A percentile compares a stretch with the other conserved stretches of the same genome.
These are phyloP conservation scores for Pangasianodon hypophthalmus DNA, from an alignment of 2,113 vertebrate species.

Conservation along the genomic window DNA sequence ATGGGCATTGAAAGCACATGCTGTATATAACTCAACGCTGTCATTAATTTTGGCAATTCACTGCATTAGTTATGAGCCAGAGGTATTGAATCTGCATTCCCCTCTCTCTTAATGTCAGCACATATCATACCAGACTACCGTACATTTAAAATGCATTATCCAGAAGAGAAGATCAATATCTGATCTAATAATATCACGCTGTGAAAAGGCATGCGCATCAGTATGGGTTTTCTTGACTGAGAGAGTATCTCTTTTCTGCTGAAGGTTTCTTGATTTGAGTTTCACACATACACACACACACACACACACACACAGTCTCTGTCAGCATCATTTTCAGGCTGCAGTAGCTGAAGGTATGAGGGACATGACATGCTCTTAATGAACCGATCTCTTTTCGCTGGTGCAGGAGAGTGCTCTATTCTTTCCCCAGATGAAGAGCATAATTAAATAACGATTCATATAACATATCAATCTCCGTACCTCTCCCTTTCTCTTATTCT, in stretches of 20 bases:
- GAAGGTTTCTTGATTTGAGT: neutral
- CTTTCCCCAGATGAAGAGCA: neutral
- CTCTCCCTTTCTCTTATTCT: neutral
- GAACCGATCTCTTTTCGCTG: neutral
- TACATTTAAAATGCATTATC: conserved; percentile 10
- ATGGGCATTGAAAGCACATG: neutral
- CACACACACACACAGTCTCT: conserved; percentile 4
- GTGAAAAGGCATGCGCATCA: neutral
- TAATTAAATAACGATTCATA: neutral
- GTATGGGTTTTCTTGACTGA: neutral
- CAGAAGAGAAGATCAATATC: conserved; percentile 10
- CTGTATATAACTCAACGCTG: neutral
- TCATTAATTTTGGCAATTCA: neutral
- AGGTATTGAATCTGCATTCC: neutral
- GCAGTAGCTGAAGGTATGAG: conserved; percentile 25
- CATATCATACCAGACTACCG: neutral
- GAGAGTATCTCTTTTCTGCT: neutral
- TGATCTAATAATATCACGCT: conserved; percentile 12
- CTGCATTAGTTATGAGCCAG: neutral
- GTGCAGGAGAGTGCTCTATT: neutral
- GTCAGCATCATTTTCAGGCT: neutral
- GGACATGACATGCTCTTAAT: conserved; percentile 23
- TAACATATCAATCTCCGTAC: conserved; percentile 19
- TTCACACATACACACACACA: neutral
- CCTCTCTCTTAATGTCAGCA: neutral